Evolutionary conservation across 2,888 invertebrate species (phyloP), one percentile per base, ranked within the genome.

Genomic region (Rutpela maculata): DNA sequence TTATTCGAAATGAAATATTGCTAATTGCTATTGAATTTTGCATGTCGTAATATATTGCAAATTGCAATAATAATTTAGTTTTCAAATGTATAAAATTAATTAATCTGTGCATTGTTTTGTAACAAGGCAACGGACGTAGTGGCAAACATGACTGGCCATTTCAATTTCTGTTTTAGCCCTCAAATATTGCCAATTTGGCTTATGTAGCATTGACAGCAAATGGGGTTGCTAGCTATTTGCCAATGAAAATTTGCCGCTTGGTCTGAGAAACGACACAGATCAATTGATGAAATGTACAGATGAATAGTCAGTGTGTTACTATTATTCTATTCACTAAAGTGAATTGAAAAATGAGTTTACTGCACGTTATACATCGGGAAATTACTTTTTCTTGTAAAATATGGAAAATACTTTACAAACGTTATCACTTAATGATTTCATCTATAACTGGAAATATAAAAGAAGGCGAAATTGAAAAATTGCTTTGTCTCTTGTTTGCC

Each of bases 191-290:
- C 67, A 68, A 67, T 67, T 55, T 22, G 19, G 43, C 66, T 22
- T 22, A 50, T 50, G 22, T 22, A 67, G 50, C 67, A 56, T 15
- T 56, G 55, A 68, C 67, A 17, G 22, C 26, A 56, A 55, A 68
- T 55, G 67, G 67, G 67, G 50, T 56, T 55, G 50, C 67, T 55
- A 55, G 67, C 56, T 68, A 68, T 68, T 68, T 68, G 50, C 67
- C 43, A 55, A 50, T 67, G 67, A 55, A 67, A 67, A 67, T 67
- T 67, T 67, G 55, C 55, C 55, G 67, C 67, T 26, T 26, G 67
- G 56, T 26, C 35, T 63, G 62, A 63, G 62, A 9, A 26, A 31
- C 31, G 35, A 63, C 35, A 35, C 35, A 66, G 12, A 43, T 50
- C 43, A 66, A 66, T 66, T 66, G 43, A 38, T 19, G 18, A 66